Base-by-base conservation (phyloP, 2,113 vertebrate genomes). In the Anarhynchus alexandrinus region DNA sequence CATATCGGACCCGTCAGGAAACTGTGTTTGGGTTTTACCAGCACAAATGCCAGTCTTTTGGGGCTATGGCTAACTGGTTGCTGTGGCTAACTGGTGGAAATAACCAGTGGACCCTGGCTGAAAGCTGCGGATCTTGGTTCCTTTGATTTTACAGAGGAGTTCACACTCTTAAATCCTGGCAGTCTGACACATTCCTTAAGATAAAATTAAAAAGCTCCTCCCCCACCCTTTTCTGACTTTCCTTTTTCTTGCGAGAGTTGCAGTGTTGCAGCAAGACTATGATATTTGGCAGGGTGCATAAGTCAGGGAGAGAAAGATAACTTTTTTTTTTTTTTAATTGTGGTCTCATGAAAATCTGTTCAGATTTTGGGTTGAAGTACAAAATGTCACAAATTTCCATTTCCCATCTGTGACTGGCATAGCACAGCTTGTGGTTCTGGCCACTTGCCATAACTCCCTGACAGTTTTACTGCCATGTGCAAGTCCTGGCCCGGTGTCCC, bases 361-460 rank as follows among this genome's bases (percentile, higher is more conserved):
- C 71, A 38, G 32, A 92, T 95, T 96, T 94, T 92, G 54, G 55
- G 32, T n/a, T 77, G 83, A 86, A 86, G 64, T 40, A 93, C 82
- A 92, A 90, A 96, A 81, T 81, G 82, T 94, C 95, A 93, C 57
- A 79, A 36, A 95, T 92, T 86, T 92, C 82, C 64, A 88, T 80
- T 86, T 92, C 82, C 82, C 88, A 96, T 96, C 90, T 94, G 92
- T 88, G 88, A 73, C 84, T 95, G 84, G 87, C 85, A 93, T 6
- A 93, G 88, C 32, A 16, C 74, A 95, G 85, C 82, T 91, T 93
- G 93, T 40, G 42, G 25, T 80, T 93, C 88, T 97, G 96, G 96
- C 82, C 38, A 32, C 29, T 69, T 86, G 94, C 92, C 92, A 80
- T 49, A 72, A 38, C 36, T 93, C 58, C 51, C 58, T 92, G 78